These are phyloP conservation scores for Felis catus DNA, from an alignment of 2,113 vertebrate genomes.

Conservation along the genomic window F.catus_Fca126_mat1.0 CM031427.1:28805001-28805500, in stretches of 20 bases:
- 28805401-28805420: not conserved
- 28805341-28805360: not conserved
- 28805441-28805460: slow-evolving; percentile 6
- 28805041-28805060: no score
- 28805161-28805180: no score
- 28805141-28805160: no score
- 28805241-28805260: slow-evolving; percentile 13
- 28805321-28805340: not conserved
- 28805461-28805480: not conserved
- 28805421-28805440: not conserved
- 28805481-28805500: slow-evolving; percentile 25
- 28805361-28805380: slow-evolving; percentile 5
- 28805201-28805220: no score
- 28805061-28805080: no score
- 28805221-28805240: not conserved
- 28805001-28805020: not conserved
- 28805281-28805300: not conserved
- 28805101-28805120: no score
- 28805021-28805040: no score
- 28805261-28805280: slow-evolving; percentile 22
- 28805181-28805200: no score
- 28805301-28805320: not conserved
- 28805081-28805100: no score
- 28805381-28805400: slow-evolving; percentile 15
- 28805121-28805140: no score